Evolutionary conservation across 2,113 vertebrate genomes (phyloP), one percentile per base, ranked within the genome.

Genomic region (Talpa occidentalis): DNA sequence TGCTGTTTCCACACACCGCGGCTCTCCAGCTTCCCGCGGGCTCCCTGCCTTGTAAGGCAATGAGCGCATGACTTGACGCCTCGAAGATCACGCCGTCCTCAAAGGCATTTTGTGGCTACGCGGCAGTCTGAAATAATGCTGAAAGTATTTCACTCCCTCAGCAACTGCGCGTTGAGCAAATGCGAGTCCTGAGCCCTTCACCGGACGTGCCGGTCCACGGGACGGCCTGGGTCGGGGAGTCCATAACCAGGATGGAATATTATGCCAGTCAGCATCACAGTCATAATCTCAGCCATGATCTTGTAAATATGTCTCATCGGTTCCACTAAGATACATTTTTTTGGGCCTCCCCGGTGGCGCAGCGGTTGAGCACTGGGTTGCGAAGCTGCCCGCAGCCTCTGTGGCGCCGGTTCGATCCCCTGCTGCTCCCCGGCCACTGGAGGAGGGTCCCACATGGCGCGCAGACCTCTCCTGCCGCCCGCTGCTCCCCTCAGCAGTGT

Each of bases 1-100:
- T 10, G 47, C 47, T 49, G 47, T 49, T 44, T 44, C 10, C 44
- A 44, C 0, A 0, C 0, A 4, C 26, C 1, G 16, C 1, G 0
- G n/a, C 2, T 14, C 37, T 32, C 9, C 1, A 17, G 4, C 4
- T 0, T 2, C 21, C 24, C 24, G 5, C 14, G 2, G 8, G 0
- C 37, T 77, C 26, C 26, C 79, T 19, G 2, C 12, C 66, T 17
- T 44, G 5, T 1, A 6, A 28, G 21, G 6, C 3, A 49, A 7
- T 0, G 3, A 42, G 22, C 7, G 0, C 17, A 17, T 49, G n/a
- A 22, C 24, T 10, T 24, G 5, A 26, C 10, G 44, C 7, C 35
- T 0, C 3, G 0, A 22, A 44, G 56, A 72, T 1, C 0, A 8
- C 0, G 3, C 0, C 1, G 0, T 30, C 52, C 54, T 60, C 8